These are phyloP conservation scores for Dendrocopos noguchii DNA, from an alignment of 2,113 vertebrate species.

Conservation along the genomic window DNA sequence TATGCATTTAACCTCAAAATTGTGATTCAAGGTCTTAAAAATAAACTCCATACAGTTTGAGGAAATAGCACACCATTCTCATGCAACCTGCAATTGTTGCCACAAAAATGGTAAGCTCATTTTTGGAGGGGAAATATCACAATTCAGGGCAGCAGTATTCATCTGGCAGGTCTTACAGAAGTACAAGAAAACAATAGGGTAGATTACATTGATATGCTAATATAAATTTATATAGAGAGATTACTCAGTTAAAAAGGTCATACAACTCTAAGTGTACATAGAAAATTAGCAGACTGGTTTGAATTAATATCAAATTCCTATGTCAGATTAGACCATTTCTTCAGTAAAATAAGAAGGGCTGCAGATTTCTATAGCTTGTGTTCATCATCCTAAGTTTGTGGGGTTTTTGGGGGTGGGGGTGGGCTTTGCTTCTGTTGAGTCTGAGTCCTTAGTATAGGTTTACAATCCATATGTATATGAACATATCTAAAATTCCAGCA, in stretches of 20 bases:
- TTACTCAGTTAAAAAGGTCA: neutral
- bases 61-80: conserved; percentile 61
- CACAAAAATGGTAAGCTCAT: conserved; percentile 21
- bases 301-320: neutral
- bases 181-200: neutral
- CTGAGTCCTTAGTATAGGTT: neutral
- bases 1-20: conserved; percentile 74
- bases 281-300: neutral
- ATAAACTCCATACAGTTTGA: conserved; percentile 58
- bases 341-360: neutral
- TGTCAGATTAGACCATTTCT: neutral
- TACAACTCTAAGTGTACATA: neutral
- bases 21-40: conserved; percentile 64
- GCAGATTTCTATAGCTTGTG: neutral
- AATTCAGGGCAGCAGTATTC: neutral
- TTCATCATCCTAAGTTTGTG: neutral
- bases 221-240: neutral
- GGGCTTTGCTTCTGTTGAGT: neutral
- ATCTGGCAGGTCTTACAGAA: neutral
- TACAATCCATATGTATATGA: neutral
- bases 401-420: neutral
- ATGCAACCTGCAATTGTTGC: conserved; percentile 31
- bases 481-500: neutral
- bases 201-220: neutral
- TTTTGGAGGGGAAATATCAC: conserved; percentile 41